Conservation (phyloP, 2,113 vertebrate genomes). For the Lasiurus borealis region DNA sequence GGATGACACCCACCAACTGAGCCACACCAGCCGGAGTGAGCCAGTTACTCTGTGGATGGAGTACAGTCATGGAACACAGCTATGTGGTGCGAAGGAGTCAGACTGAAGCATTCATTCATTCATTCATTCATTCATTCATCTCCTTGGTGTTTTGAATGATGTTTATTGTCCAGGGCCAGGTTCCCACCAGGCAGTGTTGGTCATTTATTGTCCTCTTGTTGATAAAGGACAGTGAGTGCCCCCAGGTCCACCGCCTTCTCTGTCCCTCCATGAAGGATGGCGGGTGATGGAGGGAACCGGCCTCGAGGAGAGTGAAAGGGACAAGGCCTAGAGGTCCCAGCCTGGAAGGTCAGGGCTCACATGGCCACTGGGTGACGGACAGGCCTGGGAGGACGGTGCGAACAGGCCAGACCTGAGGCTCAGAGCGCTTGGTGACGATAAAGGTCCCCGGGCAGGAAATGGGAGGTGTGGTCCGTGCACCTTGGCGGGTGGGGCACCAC, state of each 20-base stretch:
- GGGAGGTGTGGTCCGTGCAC: not conserved
- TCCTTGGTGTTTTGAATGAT: accelerated
- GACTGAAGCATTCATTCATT: no score
- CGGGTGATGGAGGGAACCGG: accelerated
- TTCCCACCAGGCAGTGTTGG: accelerated
- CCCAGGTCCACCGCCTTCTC: not conserved
- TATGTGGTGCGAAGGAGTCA: not conserved
- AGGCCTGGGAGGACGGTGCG: not conserved
- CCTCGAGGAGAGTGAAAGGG: not conserved
- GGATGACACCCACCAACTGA: no score
- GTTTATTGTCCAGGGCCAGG: not conserved
- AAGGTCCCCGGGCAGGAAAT: not conserved
- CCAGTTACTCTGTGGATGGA: not conserved
- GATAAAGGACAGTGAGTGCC: not conserved
- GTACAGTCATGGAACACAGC: no score
- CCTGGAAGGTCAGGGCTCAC: accelerated
- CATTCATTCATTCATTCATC: not conserved
- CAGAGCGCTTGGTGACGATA: accelerated
- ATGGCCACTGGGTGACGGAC: accelerated
- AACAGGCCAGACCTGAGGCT: not conserved
- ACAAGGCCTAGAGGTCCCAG: not conserved
- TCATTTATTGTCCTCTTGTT: not conserved
- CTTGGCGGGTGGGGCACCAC: not conserved
- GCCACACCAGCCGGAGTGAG: no score
- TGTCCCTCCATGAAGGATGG: not conserved